A percentile compares a stretch with the other conserved stretches of the same genome.
Conservation (phyloP, 1,140 invertebrate genomes). For the Cepaea nemoralis region DNA sequence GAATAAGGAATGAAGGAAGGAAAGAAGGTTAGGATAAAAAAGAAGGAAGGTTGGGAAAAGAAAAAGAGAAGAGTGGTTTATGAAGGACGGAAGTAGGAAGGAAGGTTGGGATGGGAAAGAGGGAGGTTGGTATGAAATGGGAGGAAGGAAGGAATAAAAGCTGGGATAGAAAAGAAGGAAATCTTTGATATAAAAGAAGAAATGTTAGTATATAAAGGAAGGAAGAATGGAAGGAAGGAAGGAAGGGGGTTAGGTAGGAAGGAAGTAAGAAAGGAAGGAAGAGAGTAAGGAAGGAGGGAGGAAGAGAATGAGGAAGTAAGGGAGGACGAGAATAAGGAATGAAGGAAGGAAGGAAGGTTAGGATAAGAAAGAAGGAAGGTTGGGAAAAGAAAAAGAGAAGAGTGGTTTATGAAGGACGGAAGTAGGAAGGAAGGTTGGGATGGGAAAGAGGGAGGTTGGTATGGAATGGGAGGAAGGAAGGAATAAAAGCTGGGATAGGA, state of each 20-base stretch:
- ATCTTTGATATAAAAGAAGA: conserved; percentile 13
- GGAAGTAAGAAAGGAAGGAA: conserved; percentile 8
- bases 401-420: background rate
- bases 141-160: background rate
- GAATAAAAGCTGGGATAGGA: background rate
- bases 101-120: too few relatives aligned
- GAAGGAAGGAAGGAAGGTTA: background rate
- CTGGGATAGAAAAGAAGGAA: conserved; percentile 5
- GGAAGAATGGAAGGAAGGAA: conserved; percentile 30
- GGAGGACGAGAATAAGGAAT: background rate
- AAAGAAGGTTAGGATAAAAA: too few relatives aligned
- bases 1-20: too few relatives aligned
- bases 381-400: background rate
- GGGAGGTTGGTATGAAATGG: too few relatives aligned
- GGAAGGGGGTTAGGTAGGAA: background rate
- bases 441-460: background rate
- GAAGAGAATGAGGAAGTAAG: conserved; percentile 10
- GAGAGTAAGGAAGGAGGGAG: background rate
- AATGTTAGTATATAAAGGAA: conserved; percentile 20
- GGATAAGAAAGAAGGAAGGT: background rate
- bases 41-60: too few relatives aligned
- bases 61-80: too few relatives aligned
- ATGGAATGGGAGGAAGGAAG: background rate
- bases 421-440: background rate
- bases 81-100: too few relatives aligned